Conservation (phyloP, 2,113 vertebrate genomes). For the Sander vitreus region DNA sequence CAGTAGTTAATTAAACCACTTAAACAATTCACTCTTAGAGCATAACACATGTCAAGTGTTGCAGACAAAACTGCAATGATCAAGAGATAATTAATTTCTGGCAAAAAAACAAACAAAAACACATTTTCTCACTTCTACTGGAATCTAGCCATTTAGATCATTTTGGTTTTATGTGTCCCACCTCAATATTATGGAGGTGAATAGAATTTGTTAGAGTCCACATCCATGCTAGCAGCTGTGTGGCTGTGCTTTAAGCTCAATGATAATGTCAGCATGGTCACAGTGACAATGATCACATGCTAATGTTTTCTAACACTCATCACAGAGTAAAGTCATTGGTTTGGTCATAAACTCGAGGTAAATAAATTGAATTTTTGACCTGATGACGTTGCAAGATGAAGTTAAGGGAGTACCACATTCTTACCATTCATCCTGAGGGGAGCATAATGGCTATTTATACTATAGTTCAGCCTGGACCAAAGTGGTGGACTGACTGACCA, state of each 20-base stretch:
- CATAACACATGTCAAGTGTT: conserved; percentile 8
- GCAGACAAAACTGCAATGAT: conserved; percentile 30
- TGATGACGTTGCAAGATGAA: not conserved
- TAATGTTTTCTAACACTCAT: too few relatives aligned
- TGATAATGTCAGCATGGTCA: too few relatives aligned
- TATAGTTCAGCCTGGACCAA: not conserved
- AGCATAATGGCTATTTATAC: not conserved
- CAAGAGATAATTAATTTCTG: not conserved
- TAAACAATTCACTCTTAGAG: conserved; percentile 17
- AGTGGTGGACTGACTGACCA: not conserved
- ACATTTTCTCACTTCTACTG: not conserved
- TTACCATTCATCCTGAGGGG: too few relatives aligned
- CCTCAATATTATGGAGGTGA: not conserved
- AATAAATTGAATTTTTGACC: too few relatives aligned
- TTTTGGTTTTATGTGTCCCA: not conserved
- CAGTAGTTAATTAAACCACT: conserved; percentile 44
- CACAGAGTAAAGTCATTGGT: too few relatives aligned
- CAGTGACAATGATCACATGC: too few relatives aligned
- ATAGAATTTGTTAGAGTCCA: not conserved
- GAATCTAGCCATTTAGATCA: not conserved
- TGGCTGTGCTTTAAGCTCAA: not conserved
- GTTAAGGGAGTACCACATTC: too few relatives aligned
- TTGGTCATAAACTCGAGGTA: too few relatives aligned
- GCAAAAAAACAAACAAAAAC: not conserved
- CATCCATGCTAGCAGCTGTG: not conserved